Evolutionary conservation across 2,888 invertebrate genomes (phyloP).

Genomic region (Lamellibrachia satsuma): DNA sequence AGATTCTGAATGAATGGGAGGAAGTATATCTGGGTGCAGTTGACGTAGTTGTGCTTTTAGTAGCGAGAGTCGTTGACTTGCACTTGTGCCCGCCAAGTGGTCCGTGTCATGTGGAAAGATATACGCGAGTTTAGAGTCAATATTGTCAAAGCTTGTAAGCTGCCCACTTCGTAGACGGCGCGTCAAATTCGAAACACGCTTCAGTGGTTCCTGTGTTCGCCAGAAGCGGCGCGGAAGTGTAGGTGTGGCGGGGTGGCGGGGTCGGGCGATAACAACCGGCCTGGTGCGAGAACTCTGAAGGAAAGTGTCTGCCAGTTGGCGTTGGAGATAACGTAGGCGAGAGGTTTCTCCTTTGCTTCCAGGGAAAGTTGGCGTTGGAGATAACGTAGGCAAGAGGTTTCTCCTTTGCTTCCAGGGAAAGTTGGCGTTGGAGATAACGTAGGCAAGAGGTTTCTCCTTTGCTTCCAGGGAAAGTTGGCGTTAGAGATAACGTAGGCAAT

Average conservation of each 20-base stretch:
- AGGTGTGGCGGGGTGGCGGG: not conserved
- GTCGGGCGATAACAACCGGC: not conserved
- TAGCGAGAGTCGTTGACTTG: not conserved
- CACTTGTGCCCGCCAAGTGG: not conserved
- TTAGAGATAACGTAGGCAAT: not conserved
- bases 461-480: not conserved
- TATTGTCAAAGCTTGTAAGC: not conserved
- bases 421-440: too few relatives aligned
- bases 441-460: too few relatives aligned
- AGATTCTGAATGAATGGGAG: not conserved
- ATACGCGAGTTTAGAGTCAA: conserved; percentile 5
- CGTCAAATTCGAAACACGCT: not conserved
- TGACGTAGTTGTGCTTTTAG: not conserved
- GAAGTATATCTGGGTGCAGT: not conserved
- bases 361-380: too few relatives aligned
- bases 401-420: too few relatives aligned
- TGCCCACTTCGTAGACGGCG: conserved; percentile 17
- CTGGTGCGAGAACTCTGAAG: not conserved
- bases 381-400: too few relatives aligned
- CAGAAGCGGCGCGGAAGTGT: not conserved
- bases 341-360: not conserved
- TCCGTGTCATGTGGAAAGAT: not conserved
- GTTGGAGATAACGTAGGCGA: not conserved
- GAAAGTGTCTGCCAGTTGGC: not conserved
- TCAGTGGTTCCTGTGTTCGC: not conserved